Conservation (phyloP, 2,113 vertebrate species). For the Mesocricetus auratus region DNA sequence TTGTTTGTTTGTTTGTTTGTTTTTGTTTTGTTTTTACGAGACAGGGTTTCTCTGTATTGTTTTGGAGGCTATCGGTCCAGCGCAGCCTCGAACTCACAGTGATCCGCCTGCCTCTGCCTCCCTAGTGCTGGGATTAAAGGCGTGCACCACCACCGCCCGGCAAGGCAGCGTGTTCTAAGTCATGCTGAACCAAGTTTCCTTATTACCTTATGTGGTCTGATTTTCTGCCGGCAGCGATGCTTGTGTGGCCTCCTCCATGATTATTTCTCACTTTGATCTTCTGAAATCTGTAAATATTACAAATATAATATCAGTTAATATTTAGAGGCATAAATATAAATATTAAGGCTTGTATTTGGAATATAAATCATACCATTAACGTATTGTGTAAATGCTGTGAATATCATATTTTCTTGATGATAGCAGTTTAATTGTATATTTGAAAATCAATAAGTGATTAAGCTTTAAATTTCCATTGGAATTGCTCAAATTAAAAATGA, state of each 20-base stretch:
- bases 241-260: too few species aligned
- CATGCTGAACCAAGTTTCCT: neutral
- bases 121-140: too few species aligned
- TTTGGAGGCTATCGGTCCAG: too few species aligned
- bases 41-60: too few species aligned
- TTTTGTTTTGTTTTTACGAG: too few species aligned
- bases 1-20: too few species aligned
- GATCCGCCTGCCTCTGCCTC: too few species aligned
- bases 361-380: neutral
- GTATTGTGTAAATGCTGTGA: neutral
- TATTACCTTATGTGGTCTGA: neutral
- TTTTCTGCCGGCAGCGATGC: neutral
- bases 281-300: neutral
- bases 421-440: neutral
- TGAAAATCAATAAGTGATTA: neutral
- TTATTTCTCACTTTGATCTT: neutral
- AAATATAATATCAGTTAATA: neutral
- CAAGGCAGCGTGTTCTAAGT: accelerated
- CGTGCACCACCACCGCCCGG: too few species aligned
- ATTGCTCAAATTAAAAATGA: neutral
- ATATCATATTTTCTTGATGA: neutral
- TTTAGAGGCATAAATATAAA: too few species aligned
- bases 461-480: neutral
- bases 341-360: neutral
- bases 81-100: too few species aligned